phyloP scores from a whole-genome alignment of 2,113 vertebrate genomes.

The Synchiropus splendidus region DNA sequence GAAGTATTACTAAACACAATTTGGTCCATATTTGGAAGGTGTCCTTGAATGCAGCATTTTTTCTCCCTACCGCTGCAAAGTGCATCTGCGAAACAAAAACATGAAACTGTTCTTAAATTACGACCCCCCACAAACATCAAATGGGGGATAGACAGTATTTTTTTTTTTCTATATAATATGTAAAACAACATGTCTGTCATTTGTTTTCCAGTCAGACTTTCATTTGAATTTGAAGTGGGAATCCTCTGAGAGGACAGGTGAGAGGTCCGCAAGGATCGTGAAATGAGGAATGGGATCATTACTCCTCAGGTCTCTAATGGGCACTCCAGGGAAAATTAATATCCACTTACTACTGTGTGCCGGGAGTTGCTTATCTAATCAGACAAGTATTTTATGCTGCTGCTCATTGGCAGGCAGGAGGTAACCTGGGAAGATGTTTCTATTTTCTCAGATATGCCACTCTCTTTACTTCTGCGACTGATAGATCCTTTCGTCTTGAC shows the following conservation, averaged over 20 bases:
- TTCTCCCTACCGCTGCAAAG: too few relatives aligned
- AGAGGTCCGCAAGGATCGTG: conserved; percentile 50
- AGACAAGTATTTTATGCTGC: conserved; percentile 13
- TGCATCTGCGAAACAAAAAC: too few relatives aligned
- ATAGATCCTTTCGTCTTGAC: conserved; percentile 13
- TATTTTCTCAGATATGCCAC: conserved; percentile 15
- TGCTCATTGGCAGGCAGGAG: conserved; percentile 14
- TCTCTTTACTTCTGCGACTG: conserved; percentile 18
- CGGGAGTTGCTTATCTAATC: conserved; percentile 50
- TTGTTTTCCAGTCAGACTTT: too few relatives aligned
- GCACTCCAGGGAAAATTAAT: conserved; percentile 61
- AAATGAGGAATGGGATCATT: conserved; percentile 60
- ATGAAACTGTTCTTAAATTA: too few relatives aligned
- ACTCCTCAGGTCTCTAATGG: conserved; percentile 59
- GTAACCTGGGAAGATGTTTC: conserved; percentile 1
- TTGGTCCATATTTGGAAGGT: too few relatives aligned
- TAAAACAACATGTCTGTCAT: too few relatives aligned
- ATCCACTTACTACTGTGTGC: conserved; percentile 51
- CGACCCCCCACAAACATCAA: too few relatives aligned
- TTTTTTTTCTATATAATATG: too few relatives aligned
- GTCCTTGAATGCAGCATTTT: too few relatives aligned
- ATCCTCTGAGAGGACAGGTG: conserved; percentile 16
- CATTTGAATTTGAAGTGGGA: conserved; percentile 12
- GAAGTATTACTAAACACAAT: too few relatives aligned
- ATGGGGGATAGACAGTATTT: too few relatives aligned